Evolutionary conservation across 2,113 vertebrate species (phyloP).

Genomic region (Noctilio leporinus): DNA sequence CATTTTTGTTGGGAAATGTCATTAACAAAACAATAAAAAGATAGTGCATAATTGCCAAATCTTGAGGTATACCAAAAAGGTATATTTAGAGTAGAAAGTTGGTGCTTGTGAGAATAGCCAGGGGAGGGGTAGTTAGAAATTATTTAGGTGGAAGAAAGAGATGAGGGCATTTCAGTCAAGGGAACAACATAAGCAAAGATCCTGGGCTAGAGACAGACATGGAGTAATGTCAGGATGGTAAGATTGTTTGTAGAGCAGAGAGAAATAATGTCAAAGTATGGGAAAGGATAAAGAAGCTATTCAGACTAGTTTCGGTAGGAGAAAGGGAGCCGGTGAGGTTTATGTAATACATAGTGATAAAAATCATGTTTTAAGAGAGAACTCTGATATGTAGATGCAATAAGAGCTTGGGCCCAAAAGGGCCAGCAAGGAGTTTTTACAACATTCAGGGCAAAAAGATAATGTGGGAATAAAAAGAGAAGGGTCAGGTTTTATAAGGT

Average conservation of each 20-base stretch:
- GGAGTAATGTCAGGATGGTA: not conserved
- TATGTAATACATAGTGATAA: not conserved
- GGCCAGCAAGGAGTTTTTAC: not conserved
- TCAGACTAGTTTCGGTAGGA: not conserved
- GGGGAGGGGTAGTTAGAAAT: not conserved
- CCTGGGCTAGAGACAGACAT: not conserved
- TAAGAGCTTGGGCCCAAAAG: not conserved
- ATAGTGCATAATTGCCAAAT: not conserved
- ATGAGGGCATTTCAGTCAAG: not conserved
- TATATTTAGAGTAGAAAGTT: not conserved
- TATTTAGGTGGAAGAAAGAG: not conserved
- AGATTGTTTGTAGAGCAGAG: not conserved
- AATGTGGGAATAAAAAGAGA: not conserved
- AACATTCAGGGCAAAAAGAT: not conserved
- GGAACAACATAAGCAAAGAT: not conserved
- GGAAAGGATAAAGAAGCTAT: not conserved
- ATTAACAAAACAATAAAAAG: not conserved
- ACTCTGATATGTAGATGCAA: not conserved
- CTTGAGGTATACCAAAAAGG: not conserved
- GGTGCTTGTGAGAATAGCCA: not conserved
- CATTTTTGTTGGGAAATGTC: slow-evolving; percentile 14
- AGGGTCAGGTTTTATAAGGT: not conserved
- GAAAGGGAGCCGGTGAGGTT: not conserved
- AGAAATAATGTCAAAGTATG: not conserved
- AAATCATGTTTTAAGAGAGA: not conserved